Base-by-base conservation (phyloP, 2,797 vertebrate genomes). In the Sciurus carolinensis region DNA sequence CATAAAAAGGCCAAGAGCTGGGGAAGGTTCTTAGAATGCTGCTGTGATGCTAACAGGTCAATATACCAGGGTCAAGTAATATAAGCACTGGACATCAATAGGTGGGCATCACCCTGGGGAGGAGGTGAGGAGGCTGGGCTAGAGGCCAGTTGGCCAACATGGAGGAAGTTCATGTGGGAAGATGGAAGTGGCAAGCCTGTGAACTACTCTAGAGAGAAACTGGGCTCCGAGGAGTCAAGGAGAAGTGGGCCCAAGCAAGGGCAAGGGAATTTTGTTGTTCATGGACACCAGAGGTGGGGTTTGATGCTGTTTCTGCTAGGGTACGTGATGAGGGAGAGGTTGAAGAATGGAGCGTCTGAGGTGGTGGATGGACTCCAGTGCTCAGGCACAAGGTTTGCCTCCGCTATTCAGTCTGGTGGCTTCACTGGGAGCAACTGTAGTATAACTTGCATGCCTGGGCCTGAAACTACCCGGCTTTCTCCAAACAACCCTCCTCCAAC, bases 1-100 rank as follows among this genome's bases (percentile, higher is more conserved):
- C 79, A 5, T 20, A 39, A 30, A 50, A 47, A 62, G 77, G 9
- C 50, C 72, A 42, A 72, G 47, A 20, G n/a, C 28, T 64, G 28
- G 39, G 24, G 17, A 75, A 50, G 28, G n/a, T 7, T 26, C n/a
- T 67, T 62, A 57, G 71, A 62, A 22, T 22, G 39, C 50, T 33
- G 44, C 26, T 30, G 1, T 73, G 69, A 17, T 22, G 39, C 54
- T 20, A 26, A 1, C 36, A 73, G 80, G 15, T 59, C 52, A 14
- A 12, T 14, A 5, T 52, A 7, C 7, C 2, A 1, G 36, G 36
- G 8, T 73, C 67, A 39, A 59, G 36, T 28, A 11, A 33, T 57
- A n/a, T 1, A 24, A 59, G 75, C 33, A 3, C 0, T 1, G 14
- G 59, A 3, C 0, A 0, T 57, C 57, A 30, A 4, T 15, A 12